Evolutionary conservation across 2,888 invertebrate genomes (phyloP), one percentile per base, ranked within the genome.

Genomic region (Unio pictorum): DNA sequence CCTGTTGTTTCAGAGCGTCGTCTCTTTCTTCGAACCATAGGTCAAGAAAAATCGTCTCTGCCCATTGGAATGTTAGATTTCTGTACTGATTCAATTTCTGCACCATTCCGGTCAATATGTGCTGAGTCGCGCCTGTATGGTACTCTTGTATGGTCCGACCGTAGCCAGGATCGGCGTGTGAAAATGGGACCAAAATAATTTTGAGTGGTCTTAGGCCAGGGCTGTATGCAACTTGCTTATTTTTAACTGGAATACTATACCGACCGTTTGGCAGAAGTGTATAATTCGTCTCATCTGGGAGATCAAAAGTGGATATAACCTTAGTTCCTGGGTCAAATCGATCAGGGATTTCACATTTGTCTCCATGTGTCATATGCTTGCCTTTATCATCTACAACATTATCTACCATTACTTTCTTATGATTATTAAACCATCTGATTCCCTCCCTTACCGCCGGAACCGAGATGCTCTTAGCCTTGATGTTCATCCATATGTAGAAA

Each of bases 141-240:
- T 99, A 99, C 86, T 95, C 95, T 85, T 97, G 96, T 90, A 97
- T 96, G 0, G 98, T 98, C 90, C 95, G 95, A 85, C 98, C 91
- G 98, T 98, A 99, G 69, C 98, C 98, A 0, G 98, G 98, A 90
- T 99, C 99, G 87, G 97, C 97, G 91, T 98, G 98, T 0, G 97
- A 97, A 90, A 97, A 97, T 0, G 98, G 97, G 18, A 98, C 94
- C 58, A 98, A 93, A 73, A 97, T 71, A 4, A 87, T 85, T 18
- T 76, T 81, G 61, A 86, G 74, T 4, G 67, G 76, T 66, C 78
- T 79, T 26, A 80, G 66, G 54, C 75, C 62, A 1, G 73, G 71
- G 18, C 74, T 76, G 57, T 76, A 75, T 11, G 79, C 72, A 4
- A 72, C 78, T 56, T 75, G 78, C 11, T 75, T 67, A 18, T 69